Evolutionary conservation across 2,797 vertebrate species (phyloP).

Genomic region (Muscicapa striata): DNA sequence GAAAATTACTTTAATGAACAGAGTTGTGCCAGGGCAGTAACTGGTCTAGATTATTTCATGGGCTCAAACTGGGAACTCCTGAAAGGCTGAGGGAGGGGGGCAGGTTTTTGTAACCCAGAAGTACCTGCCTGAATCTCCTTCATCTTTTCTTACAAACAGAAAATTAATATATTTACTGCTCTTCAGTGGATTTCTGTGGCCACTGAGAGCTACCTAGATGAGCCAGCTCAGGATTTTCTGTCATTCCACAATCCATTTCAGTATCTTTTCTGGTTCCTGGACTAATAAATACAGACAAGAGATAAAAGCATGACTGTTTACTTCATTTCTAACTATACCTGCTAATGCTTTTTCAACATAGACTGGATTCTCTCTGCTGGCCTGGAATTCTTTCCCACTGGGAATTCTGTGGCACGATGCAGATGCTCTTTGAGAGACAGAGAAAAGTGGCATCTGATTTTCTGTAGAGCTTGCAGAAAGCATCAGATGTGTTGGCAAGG

Average conservation of each 20-base stretch:
- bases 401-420: neutral
- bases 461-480: neutral
- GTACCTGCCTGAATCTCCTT: no score
- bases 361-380: neutral
- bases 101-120: neutral
- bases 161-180: neutral
- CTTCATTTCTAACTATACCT: neutral
- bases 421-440: neutral
- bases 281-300: neutral
- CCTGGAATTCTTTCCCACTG: neutral
- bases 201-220: neutral
- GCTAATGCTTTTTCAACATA: neutral
- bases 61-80: neutral
- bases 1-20: neutral
- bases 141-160: neutral
- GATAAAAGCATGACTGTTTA: neutral
- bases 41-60: neutral
- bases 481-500: neutral
- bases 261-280: neutral
- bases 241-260: neutral
- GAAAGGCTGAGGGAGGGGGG: neutral
- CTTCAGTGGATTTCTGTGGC: neutral
- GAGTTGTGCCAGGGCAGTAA: neutral
- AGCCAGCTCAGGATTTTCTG: neutral
- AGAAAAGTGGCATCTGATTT: neutral